Evolutionary conservation across 1,140 invertebrate genomes (phyloP).

Genomic region (Drosophila pandora): DNA sequence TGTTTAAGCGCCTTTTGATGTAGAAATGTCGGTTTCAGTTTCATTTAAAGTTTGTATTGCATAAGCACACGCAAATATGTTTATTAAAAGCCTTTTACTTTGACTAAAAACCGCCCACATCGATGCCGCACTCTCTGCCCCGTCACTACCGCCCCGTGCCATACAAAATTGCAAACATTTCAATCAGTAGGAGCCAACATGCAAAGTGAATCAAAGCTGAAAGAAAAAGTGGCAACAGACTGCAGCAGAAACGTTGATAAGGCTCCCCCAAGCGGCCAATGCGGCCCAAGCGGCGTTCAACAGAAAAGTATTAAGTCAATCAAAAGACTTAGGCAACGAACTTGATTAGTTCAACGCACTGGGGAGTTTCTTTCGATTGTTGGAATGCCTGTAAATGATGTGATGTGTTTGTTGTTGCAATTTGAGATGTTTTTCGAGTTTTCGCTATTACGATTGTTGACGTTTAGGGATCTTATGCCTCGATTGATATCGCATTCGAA

Average conservation of each 20-base stretch:
- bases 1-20: conserved; percentile 45
- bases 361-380: not conserved
- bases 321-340: conserved; percentile 73
- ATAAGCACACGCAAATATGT: conserved; percentile 68
- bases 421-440: conserved; percentile 16
- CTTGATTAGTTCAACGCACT: conserved; percentile 64
- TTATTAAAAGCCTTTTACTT: conserved; percentile 74
- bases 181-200: conserved; percentile 39
- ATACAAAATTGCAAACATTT: conserved; percentile 49
- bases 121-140: conserved; percentile 4
- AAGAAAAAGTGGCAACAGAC: conserved; percentile 22
- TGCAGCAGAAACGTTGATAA: conserved; percentile 27
- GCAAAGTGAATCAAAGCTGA: conserved; percentile 40
- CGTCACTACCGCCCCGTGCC: not conserved
- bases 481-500: conserved; percentile 59
- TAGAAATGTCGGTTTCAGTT: conserved; percentile 38
- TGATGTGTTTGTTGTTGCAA: conserved; percentile 5
- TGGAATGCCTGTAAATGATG: conserved; percentile 7
- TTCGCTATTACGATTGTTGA: conserved; percentile 29
- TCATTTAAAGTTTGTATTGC: conserved; percentile 47
- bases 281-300: conserved; percentile 7
- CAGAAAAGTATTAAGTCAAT: conserved; percentile 48
- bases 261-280: conserved; percentile 6
- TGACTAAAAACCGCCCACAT: conserved; percentile 41
- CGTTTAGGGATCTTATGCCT: not conserved